These are phyloP conservation scores for Drosophila ficusphila DNA, from an alignment of 1,140 invertebrate species.

Conservation along the genomic window DNA sequence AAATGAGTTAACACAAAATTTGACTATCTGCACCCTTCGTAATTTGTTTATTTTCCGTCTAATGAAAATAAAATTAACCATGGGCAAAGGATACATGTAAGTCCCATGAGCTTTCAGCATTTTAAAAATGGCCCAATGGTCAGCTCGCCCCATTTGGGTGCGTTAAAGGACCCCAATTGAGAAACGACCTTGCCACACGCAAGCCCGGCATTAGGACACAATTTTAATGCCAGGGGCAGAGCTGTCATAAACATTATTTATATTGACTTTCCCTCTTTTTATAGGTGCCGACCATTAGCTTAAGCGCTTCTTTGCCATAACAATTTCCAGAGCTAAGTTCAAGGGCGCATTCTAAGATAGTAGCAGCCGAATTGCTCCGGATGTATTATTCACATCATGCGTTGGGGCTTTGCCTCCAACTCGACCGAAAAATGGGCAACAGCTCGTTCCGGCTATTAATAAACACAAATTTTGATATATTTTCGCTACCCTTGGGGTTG, in stretches of 20 bases:
- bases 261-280: constrained; percentile 62
- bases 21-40: not conserved
- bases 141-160: constrained; percentile 14
- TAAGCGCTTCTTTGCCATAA: constrained; percentile 35
- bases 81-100: not conserved
- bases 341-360: constrained; percentile 38
- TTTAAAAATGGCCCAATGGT: not conserved
- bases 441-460: constrained; percentile 59
- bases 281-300: constrained; percentile 57
- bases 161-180: constrained; percentile 28
- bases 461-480: constrained; percentile 65
- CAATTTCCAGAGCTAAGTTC: constrained; percentile 56
- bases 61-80: constrained; percentile 13
- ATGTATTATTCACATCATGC: constrained; percentile 53
- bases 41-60: constrained; percentile 9
- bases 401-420: constrained; percentile 39
- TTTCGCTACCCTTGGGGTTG: constrained; percentile 16
- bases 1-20: not conserved
- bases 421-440: constrained; percentile 32
- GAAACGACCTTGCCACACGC: constrained; percentile 51
- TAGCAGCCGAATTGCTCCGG: constrained; percentile 36
- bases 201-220: constrained; percentile 42
- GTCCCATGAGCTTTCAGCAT: constrained; percentile 6
- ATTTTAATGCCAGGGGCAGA: constrained; percentile 48
- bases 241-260: constrained; percentile 64